phyloP scores from a whole-genome alignment of 1,140 invertebrate genomes.

The Brachionus calyciflorus region DNA sequence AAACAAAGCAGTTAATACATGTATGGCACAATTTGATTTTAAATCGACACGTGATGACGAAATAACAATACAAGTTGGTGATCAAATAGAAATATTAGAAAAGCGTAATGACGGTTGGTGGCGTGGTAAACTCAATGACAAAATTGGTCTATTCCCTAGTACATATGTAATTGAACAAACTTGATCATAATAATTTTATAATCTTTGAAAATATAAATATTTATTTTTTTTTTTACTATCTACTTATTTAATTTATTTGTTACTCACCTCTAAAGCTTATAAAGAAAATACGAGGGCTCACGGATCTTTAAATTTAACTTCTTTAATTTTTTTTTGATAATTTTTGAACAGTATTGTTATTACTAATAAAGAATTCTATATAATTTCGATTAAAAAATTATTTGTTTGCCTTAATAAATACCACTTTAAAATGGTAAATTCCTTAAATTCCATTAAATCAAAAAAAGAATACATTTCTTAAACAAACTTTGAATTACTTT shows the following conservation, averaged over 20 bases:
- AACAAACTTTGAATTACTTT: too few species aligned
- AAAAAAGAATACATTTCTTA: too few species aligned
- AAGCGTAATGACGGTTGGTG: slow-evolving; percentile 33
- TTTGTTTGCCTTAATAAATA: too few species aligned
- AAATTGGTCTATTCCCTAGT: slow-evolving; percentile 34
- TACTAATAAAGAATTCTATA: too few species aligned
- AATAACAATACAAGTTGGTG: slow-evolving; percentile 22
- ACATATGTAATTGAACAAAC: slow-evolving; percentile 8
- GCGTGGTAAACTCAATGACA: not conserved
- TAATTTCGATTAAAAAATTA: too few species aligned
- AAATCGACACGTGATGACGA: slow-evolving; percentile 23
- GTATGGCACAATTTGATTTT: slow-evolving; percentile 32
- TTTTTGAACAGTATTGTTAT: slow-evolving; percentile 14
- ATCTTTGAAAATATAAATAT: not conserved
- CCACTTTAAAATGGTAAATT: too few species aligned
- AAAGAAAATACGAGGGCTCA: too few species aligned
- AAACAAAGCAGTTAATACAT: not conserved
- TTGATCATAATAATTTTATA: not conserved
- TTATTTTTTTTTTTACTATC: slow-evolving; percentile 9
- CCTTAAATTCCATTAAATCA: too few species aligned
- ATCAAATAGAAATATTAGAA: slow-evolving; percentile 30
- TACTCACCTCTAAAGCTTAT: not conserved
- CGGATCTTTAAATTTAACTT: not conserved
- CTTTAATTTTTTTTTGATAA: too few species aligned
- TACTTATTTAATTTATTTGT: too few species aligned